Evolutionary conservation across 2,113 vertebrate genomes (phyloP), one percentile per base, ranked within the genome.

Genomic region (Silurus asotus): DNA sequence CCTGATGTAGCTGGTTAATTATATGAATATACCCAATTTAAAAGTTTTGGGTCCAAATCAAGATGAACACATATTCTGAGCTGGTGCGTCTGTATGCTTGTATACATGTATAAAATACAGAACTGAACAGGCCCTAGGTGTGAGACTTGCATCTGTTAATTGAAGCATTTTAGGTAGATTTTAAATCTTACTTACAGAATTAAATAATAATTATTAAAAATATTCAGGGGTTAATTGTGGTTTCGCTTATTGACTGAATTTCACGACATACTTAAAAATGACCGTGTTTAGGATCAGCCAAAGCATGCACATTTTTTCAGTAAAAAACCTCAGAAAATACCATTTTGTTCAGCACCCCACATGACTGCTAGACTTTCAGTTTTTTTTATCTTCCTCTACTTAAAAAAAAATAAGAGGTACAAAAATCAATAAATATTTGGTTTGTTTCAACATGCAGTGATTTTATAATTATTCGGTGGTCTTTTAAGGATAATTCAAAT

Each of bases 231-330:
- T 10, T 53, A 10, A 11, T n/a, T 53, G 74, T n/a, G 49, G 49
- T 53, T 76, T 76, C 20, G 10, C 37, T 37, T 37, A 6, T 53
- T n/a, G 20, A 13, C 10, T n/a, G 14, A 48, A 51, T n/a, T 75
- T 53, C 20, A 3, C 15, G 20, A 25, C 45, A 74, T 45, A 23
- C 6, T 9, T 74, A 10, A 37, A 48, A 72, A 20, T 55, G 49
- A 75, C 9, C 20, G 5, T 13, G 49, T 14, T 25, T 15, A 2
- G 3, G 19, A 19, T 8, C 1, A 9, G 3, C 70, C 0, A 4
- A 51, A 70, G 45, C 8, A 75, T 53, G 49, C 72, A 53, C 10
- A 55, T 23, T 55, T 53, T 76, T 76, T 76, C 78, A 80, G 78
- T 48, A 37, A 20, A 45, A 80, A 80, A 62, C 37, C 79, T 48